Percentiles rank a stretch among this genome's conserved stretches.
These are phyloP conservation scores for Zophobas morio DNA, from an alignment of 1,140 invertebrate genomes.

Conservation along the genomic window DNA sequence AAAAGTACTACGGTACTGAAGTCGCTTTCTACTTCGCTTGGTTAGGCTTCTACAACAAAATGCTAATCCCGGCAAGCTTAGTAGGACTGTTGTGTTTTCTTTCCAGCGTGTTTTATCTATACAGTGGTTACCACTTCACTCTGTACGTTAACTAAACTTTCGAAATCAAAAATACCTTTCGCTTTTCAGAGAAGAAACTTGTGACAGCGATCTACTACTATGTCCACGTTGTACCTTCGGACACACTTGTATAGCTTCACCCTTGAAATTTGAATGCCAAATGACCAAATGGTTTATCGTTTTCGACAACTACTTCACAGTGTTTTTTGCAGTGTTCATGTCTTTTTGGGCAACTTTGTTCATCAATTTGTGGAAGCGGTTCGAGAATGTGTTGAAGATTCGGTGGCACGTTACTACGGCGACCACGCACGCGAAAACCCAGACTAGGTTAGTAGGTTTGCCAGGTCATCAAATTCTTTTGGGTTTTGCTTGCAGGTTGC, in stretches of 20 bases:
- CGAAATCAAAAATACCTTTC: not conserved
- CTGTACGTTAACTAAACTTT: not conserved
- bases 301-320: conserved; percentile 94
- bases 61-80: conserved; percentile 72
- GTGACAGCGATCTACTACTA: conserved; percentile 53
- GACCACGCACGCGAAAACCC: not conserved
- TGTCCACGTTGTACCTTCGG: conserved; percentile 56
- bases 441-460: not conserved
- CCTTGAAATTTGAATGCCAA: conserved; percentile 59
- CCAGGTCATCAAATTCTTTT: not conserved
- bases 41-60: conserved; percentile 71
- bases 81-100: conserved; percentile 66
- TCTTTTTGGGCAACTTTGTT: conserved; percentile 94
- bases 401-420: conserved; percentile 83
- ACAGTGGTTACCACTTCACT: not conserved
- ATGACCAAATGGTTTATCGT: conserved; percentile 88
- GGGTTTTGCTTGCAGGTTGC: conserved; percentile 66
- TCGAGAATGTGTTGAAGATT: conserved; percentile 88
- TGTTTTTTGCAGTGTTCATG: conserved; percentile 96
- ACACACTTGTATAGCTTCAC: conserved; percentile 44
- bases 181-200: conserved; percentile 52
- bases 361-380: conserved; percentile 94
- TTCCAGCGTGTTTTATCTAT: conserved; percentile 16
- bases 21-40: conserved; percentile 69
- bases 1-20: conserved; percentile 67